These are phyloP conservation scores for Eumerus sabulonum DNA, from an alignment of 2,888 invertebrate species.

Conservation along the genomic window DNA sequence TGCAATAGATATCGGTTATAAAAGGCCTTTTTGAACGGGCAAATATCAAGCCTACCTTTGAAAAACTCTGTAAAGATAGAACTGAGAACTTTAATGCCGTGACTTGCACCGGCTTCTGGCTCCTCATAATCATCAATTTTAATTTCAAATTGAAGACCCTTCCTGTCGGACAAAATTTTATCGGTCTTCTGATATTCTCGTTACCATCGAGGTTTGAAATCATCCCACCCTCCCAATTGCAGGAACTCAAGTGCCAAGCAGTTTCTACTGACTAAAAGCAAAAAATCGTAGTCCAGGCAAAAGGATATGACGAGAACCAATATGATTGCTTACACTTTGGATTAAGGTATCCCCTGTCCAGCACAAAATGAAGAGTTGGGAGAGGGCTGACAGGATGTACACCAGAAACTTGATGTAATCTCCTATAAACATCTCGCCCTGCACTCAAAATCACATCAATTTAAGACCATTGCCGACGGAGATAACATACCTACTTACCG, in stretches of 20 bases:
- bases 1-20: slow-evolving; percentile 58
- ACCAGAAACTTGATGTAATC: slow-evolving; percentile 76
- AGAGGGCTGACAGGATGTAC: slow-evolving; percentile 76
- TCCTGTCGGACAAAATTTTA: slow-evolving; percentile 68
- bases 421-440: slow-evolving; percentile 76
- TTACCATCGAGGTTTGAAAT: not conserved
- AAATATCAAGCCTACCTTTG: slow-evolving; percentile 70
- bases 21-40: not conserved
- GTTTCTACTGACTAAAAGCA: slow-evolving; percentile 74
- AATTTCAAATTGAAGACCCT: slow-evolving; percentile 72
- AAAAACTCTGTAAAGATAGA: slow-evolving; percentile 76
- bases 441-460: not conserved
- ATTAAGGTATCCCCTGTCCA: slow-evolving; percentile 78
- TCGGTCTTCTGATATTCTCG: not conserved
- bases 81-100: slow-evolving; percentile 78
- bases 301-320: too few relatives aligned
- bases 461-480: not conserved
- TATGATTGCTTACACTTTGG: slow-evolving; percentile 72
- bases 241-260: slow-evolving; percentile 73
- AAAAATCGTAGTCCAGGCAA: not conserved
- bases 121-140: slow-evolving; percentile 75
- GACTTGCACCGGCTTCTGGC: slow-evolving; percentile 75
- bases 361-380: slow-evolving; percentile 77
- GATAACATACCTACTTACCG: slow-evolving; percentile 70
- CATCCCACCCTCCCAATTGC: slow-evolving; percentile 75